Percentiles rank a stretch among this genome's conserved stretches.
phyloP scores from a whole-genome alignment of 2,797 vertebrate genomes.

The Dendrocincla fuliginosa region DNA sequence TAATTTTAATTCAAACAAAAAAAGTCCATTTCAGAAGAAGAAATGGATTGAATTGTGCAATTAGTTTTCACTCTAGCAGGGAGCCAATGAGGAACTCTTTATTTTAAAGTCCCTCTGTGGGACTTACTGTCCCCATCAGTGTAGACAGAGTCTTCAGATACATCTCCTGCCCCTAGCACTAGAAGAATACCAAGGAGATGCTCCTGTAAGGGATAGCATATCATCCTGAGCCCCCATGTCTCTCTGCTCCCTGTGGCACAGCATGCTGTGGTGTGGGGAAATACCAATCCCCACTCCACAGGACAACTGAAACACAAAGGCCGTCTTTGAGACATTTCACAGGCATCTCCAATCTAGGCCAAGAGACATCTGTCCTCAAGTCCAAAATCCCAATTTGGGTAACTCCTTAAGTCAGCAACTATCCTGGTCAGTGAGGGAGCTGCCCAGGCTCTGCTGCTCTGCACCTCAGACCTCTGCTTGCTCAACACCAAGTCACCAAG shows the following conservation, averaged over 20 bases:
- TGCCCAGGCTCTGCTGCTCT: not conserved
- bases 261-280: not conserved
- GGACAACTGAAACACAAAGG: not conserved
- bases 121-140: not conserved
- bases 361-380: not conserved
- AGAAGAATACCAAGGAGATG: not conserved
- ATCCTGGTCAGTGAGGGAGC: not conserved
- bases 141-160: not conserved
- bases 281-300: not conserved
- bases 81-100: not conserved
- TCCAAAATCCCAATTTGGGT: not conserved
- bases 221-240: not conserved
- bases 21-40: not conserved
- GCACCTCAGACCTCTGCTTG: not conserved
- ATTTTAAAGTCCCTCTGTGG: not conserved
- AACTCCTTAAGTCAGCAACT: not conserved
- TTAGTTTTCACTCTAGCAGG: not conserved
- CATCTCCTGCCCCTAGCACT: not conserved
- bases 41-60: not conserved
- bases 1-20: not conserved
- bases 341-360: fast-evolving
- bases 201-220: not conserved
- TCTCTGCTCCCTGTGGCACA: not conserved
- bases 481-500: not conserved
- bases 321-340: not conserved